Conservation (phyloP, 2,113 vertebrate species). For the Brachirus orientalis region DNA sequence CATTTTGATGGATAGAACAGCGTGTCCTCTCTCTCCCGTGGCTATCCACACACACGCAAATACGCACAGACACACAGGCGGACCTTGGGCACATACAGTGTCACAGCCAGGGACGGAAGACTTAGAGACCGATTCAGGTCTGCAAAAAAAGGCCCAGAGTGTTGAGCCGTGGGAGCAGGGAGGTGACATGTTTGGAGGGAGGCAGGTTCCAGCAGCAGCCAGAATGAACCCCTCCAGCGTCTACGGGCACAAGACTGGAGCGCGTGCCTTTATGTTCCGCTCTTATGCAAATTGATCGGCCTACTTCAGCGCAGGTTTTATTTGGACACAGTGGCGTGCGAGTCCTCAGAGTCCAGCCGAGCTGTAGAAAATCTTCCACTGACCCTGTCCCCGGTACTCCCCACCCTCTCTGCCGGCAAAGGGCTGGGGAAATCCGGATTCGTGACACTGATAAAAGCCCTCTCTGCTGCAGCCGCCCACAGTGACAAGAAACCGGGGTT, state of each 20-base stretch:
- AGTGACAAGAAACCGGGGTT: constrained; percentile 41
- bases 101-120: constrained; percentile 45
- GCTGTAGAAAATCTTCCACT: constrained; percentile 65
- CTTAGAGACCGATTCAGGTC: constrained; percentile 30
- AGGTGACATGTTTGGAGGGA: constrained; percentile 69
- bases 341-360: constrained; percentile 49
- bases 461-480: constrained; percentile 63
- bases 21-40: constrained; percentile 69
- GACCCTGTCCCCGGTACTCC: constrained; percentile 69
- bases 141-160: constrained; percentile 44
- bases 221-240: constrained; percentile 41
- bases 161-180: constrained; percentile 61
- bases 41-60: constrained; percentile 42
- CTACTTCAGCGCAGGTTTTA: constrained; percentile 40
- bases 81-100: constrained; percentile 24
- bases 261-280: constrained; percentile 62
- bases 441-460: constrained; percentile 76
- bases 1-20: constrained; percentile 81
- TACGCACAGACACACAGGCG: neutral
- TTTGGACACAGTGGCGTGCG: constrained; percentile 26
- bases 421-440: constrained; percentile 78
- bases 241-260: constrained; percentile 44
- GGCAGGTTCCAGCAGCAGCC: constrained; percentile 17
- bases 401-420: constrained; percentile 72
- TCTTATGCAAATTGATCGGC: constrained; percentile 63